Base-by-base conservation (phyloP, 2,797 vertebrate genomes). In the Acanthurus tractus region DNA sequence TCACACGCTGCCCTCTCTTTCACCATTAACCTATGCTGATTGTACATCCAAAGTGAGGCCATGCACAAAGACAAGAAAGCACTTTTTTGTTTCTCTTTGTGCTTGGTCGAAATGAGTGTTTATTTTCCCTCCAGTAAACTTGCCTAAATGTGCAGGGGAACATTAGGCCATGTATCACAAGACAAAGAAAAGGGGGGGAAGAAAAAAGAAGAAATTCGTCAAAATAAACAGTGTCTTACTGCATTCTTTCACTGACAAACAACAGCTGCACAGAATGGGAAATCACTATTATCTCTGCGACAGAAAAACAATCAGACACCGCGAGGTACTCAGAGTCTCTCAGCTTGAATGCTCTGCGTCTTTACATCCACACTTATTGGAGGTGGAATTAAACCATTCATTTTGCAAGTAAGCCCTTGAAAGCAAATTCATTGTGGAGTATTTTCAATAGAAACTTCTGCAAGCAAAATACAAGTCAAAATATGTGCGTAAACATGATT, bases 271-370 rank as follows among this genome's bases (percentile, higher is more conserved):
- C 77, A 80, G 74, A 93, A 92, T 86, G 82, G 84, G 89, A 86
- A 90, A 94, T 89, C 93, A 93, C 93, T 90, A 92, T 91, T 88
- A 89, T 92, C 89, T 90, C 87, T 88, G 84, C 77, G 46, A 91
- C 79, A 85, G 84, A 86, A 82, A 88, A 92, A 92, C 84, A 90
- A 89, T 85, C 81, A 88, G 76, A 79, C 79, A 71, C 75, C 50
- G 38, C 68, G 44, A 82, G 83, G 79, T 85, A 56, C 70, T 77
- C 71, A 34, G 76, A 76, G 87, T 66, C 64, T 78, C 55, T 53
- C 81, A 82, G 82, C 81, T 45, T 9, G 40, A 79, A 81, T 46
- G 69, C 84, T 58, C 68, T 22, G 42, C 23, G 54, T 79, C 82
- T 84, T 84, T 56, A 79, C 76, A 79, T 82, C 72, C 25, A 64